Base-by-base conservation (phyloP, 2,113 vertebrate species). In the Lepus americanus region DNA sequence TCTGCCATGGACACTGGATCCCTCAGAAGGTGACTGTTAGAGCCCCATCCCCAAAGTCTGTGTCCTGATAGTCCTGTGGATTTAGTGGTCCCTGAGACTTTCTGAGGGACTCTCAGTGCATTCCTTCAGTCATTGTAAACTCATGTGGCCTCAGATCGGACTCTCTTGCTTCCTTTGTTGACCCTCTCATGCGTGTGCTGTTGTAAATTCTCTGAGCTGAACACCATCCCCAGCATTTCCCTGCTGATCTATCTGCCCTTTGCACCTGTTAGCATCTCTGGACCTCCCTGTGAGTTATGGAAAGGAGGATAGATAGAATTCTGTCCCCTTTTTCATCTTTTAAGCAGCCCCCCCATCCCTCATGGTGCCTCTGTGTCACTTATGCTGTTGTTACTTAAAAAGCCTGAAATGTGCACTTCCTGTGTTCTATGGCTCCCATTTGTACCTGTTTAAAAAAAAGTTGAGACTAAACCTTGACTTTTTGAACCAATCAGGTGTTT, bases 181-280 rank as follows among this genome's bases (percentile, higher is more conserved):
- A 78, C 70, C 17, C 8, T 61, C 44, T 25, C n/a, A 76, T 59
- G 36, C 31, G 5, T 86, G 67, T 1, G 12, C 16, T 69, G 1
- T 66, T 83, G 22, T 80, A 61, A 95, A 77, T 13, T 14, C n/a
- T 92, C 66, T 61, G 36, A 16, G 61, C 2, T 90, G 73, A 92
- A 55, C 31, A 33, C 36, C 31, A 44, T 44, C 22, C 36, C 36
- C 29, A 6, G 23, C 67, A 11, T 69, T 80, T 73, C 36, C 87
- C 7, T 13, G 31, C 63, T 88, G 12, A 51, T 87, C n/a, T 79
- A 39, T n/a, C 39, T 84, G 72, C 59, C 16, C 66, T 92, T 79
- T 44, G 12, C 31, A 12, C 85, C 59, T 66, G 89, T 25, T 31
- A 14, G 53, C 33, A 49, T 27, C 51, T 78, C 25, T 69, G 85